Base-by-base conservation (phyloP, 2,113 vertebrate genomes). In the Physeter macrocephalus region DNA sequence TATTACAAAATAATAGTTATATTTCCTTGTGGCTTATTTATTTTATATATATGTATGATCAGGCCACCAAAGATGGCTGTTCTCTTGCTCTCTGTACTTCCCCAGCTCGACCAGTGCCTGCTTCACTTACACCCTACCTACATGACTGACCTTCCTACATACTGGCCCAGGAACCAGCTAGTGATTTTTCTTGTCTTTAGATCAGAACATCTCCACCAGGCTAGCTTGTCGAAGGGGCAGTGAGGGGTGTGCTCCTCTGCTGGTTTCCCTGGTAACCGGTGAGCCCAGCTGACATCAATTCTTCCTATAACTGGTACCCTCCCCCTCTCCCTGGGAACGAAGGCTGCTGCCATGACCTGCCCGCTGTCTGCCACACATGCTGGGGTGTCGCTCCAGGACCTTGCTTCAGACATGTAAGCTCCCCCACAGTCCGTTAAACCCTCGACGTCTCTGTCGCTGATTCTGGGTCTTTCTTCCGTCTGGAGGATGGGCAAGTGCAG, bases 11-110 rank as follows among this genome's bases (percentile, higher is more conserved):
- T n/a, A 80, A 36, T 54, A 14, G 34, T 52, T 80, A 2, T 57
- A 39, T 80, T 80, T 80, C 77, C 21, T 80, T 23, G 25, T 80
- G 54, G 77, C 52, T 80, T 57, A 27, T 80, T 57, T 80, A 80
- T 57, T 80, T 57, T 57, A 80, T 80, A 80, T 12, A 10, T 27
- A 36, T 36, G 12, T 57, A 36, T 15, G 77, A 15, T 57, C 34
- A 80, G n/a, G 77, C 21, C 77, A 36, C 77, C 7, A n/a, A 80
- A 57, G 52, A 23, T n/a, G 52, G 23, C 52, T 25, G 34, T n/a
- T 25, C n/a, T 39, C 21, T 80, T 36, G 75, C 21, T 54, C 49
- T n/a, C 49, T 54, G 7, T 25, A 15, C n/a, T 9, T 36, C n/a
- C 77, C 52, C 52, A 36, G 52, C 77, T 54, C 34, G 29, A 78